A percentile compares a stretch with the other conserved stretches of the same genome.
Conservation (phyloP, 2,888 invertebrate species). For the Coenonympha arcania region DNA sequence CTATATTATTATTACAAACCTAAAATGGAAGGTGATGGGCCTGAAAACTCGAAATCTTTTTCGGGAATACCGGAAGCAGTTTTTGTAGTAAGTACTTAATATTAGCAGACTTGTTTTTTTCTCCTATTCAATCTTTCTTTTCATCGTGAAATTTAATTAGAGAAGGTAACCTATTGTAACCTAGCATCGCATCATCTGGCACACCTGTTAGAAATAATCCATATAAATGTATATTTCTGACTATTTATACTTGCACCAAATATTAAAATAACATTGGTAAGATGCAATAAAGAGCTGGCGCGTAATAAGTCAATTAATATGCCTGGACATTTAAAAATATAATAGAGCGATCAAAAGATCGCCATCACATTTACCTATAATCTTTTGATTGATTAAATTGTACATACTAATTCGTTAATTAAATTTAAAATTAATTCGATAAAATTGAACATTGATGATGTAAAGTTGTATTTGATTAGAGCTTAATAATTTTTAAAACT, state of each 20-base stretch:
- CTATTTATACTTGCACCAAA: neutral
- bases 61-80: conserved; percentile 91
- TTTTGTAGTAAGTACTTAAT: conserved; percentile 86
- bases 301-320: too few species aligned
- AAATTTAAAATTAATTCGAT: too few species aligned
- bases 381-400: too few species aligned
- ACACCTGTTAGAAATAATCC: neutral
- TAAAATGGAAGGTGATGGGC: conserved; percentile 64
- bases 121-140: neutral
- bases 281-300: too few species aligned
- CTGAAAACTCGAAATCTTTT: conserved; percentile 75
- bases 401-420: too few species aligned
- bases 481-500: too few species aligned
- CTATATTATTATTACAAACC: neutral
- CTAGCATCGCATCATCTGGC: neutral
- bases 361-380: too few species aligned
- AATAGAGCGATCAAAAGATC: too few species aligned
- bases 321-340: too few species aligned
- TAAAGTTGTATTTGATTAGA: too few species aligned
- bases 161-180: neutral
- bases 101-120: neutral
- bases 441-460: too few species aligned
- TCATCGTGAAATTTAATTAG: neutral
- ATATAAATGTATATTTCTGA: neutral
- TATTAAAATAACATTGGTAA: too few species aligned